Percentiles rank a stretch among this genome's conserved stretches.
phyloP scores from a whole-genome alignment of 2,888 invertebrate species.

The Hedya salicella region DNA sequence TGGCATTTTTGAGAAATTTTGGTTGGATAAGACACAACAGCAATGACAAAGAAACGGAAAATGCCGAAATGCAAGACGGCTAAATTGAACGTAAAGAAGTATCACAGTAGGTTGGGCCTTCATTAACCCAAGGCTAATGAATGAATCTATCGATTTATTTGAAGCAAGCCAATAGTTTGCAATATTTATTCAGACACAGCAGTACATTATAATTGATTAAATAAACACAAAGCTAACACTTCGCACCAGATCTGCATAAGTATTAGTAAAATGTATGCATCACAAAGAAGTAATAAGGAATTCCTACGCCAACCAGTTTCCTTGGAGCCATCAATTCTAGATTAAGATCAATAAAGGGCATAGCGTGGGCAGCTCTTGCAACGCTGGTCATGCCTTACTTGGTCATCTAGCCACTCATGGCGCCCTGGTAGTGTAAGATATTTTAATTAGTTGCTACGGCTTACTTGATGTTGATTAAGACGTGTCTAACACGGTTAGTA shows the following conservation, averaged over 20 bases:
- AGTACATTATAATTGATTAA: slow-evolving; percentile 14
- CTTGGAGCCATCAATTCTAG: slow-evolving; percentile 14
- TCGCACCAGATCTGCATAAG: slow-evolving; percentile 28
- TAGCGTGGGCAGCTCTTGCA: slow-evolving; percentile 12
- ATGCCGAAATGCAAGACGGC: too few species aligned
- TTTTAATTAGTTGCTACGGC: slow-evolving; percentile 58
- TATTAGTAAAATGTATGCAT: slow-evolving; percentile 19
- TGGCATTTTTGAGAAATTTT: too few species aligned
- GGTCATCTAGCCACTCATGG: slow-evolving; percentile 45
- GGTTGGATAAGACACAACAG: too few species aligned
- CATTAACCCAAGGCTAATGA: too few species aligned
- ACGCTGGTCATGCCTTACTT: slow-evolving; percentile 25
- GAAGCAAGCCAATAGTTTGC: too few species aligned
- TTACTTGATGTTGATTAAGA: slow-evolving; percentile 56
- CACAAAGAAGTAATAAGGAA: slow-evolving; percentile 22
- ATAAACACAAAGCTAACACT: slow-evolving; percentile 10
- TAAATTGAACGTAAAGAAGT: too few species aligned
- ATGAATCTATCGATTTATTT: too few species aligned
- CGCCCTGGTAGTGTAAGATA: slow-evolving; percentile 53
- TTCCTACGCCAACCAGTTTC: slow-evolving; percentile 19
- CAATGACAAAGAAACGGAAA: too few species aligned
- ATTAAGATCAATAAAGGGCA: slow-evolving; percentile 22
- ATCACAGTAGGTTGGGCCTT: too few species aligned
- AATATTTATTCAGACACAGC: not conserved
- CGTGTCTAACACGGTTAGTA: slow-evolving; percentile 31